phyloP scores from a whole-genome alignment of 2,113 vertebrate species.

The Atractosteus spatula region DNA sequence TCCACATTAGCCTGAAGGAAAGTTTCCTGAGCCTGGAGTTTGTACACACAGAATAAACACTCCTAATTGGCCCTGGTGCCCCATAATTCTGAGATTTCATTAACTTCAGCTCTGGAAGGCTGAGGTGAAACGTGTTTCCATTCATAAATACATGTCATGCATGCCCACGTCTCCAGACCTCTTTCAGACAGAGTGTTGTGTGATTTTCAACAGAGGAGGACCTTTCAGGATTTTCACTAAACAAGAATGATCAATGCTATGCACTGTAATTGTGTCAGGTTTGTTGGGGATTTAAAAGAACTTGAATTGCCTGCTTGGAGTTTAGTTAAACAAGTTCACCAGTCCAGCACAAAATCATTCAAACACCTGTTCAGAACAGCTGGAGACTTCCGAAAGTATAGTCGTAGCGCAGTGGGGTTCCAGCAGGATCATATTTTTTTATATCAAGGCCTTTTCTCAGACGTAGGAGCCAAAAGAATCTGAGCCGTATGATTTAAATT shows the following conservation, averaged over 20 bases:
- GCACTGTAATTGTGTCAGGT: too few species aligned
- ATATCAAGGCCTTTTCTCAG: not conserved
- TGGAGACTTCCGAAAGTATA: not conserved
- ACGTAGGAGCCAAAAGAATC: too few species aligned
- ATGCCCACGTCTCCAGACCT: too few species aligned
- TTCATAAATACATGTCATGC: constrained; percentile 49
- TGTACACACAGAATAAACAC: constrained; percentile 75
- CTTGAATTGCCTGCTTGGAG: too few species aligned
- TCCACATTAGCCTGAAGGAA: constrained; percentile 56
- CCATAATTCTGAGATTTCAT: constrained; percentile 79
- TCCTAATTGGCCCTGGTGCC: constrained; percentile 92
- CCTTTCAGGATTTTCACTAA: too few species aligned
- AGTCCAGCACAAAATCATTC: not conserved
- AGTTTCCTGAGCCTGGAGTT: constrained; percentile 77
- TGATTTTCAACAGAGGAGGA: too few species aligned
- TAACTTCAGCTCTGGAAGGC: constrained; percentile 68
- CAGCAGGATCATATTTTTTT: not conserved
- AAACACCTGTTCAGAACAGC: constrained; percentile 10
- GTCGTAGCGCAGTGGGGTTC: not conserved
- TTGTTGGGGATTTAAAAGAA: too few species aligned
- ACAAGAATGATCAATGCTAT: too few species aligned
- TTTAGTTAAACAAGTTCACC: too few species aligned
- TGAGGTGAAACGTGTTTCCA: constrained; percentile 68
- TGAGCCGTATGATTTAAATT: too few species aligned
- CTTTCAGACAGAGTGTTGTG: too few species aligned